phyloP scores from a whole-genome alignment of 2,113 vertebrate genomes.

The Cranoglanis bouderius region DNA sequence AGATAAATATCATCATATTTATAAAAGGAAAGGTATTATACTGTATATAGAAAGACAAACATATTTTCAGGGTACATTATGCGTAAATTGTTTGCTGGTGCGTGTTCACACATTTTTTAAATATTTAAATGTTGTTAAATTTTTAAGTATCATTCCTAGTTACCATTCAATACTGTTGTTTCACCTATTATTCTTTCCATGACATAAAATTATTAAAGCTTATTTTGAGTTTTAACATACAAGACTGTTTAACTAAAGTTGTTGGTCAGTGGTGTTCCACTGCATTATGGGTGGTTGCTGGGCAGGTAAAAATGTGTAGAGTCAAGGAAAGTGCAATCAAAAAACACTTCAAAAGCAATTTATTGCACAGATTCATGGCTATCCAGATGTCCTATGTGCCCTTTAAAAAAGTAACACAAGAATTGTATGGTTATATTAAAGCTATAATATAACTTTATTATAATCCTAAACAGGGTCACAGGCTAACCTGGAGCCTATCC shows the following conservation, averaged over 20 bases:
- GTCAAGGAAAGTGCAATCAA: conserved; percentile 49
- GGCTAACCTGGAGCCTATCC: too few species aligned
- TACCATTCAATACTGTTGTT: background rate
- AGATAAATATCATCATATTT: conserved; percentile 15
- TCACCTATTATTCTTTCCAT: background rate
- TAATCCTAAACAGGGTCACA: too few species aligned
- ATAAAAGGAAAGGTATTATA: background rate
- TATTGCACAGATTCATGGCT: conserved; percentile 50
- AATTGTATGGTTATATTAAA: conserved; percentile 10
- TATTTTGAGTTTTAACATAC: background rate
- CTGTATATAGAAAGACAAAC: background rate
- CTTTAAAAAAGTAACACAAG: conserved; percentile 34
- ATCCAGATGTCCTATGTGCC: conserved; percentile 31
- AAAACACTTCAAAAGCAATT: conserved; percentile 42
- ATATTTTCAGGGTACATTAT: background rate
- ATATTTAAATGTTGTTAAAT: conserved; percentile 6
- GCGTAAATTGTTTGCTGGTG: background rate
- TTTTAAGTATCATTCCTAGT: background rate
- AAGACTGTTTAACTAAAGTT: conserved; percentile 18
- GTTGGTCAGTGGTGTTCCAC: conserved; percentile 16
- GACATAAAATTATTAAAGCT: background rate
- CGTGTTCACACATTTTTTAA: background rate
- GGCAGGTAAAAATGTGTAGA: background rate
- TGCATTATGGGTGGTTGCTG: background rate
- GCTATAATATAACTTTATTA: too few species aligned